Conservation (phyloP, 2,113 vertebrate species). For the Butorides virescens region DNA sequence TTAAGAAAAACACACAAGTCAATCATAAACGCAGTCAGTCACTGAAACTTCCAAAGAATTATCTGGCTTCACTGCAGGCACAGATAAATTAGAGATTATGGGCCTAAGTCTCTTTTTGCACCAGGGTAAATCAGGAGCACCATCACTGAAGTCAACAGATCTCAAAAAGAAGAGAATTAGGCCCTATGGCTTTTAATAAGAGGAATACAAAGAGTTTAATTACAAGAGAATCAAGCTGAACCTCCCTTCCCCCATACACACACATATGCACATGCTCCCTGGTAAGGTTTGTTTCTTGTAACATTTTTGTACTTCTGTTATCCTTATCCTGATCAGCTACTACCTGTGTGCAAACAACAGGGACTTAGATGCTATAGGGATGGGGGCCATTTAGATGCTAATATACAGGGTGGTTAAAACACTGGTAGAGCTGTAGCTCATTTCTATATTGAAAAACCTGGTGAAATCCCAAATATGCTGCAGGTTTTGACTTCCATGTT, state of each 20-base stretch:
- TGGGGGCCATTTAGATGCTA: neutral
- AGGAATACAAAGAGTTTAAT: constrained; percentile 30
- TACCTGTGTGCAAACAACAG: neutral
- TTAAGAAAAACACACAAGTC: neutral
- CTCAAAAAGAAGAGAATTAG: constrained; percentile 54
- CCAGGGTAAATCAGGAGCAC: constrained; percentile 15
- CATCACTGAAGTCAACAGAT: constrained; percentile 42
- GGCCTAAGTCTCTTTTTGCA: neutral
- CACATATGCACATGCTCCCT: neutral
- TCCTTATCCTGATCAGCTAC: neutral
- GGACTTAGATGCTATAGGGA: neutral
- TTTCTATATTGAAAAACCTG: neutral
- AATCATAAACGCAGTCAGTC: constrained; percentile 7
- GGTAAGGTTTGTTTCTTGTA: neutral
- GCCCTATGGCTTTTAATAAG: constrained; percentile 43
- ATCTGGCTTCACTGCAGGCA: constrained; percentile 55
- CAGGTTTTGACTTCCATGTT: neutral
- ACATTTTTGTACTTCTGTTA: neutral
- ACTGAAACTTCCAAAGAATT: constrained; percentile 33
- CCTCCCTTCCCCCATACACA: neutral
- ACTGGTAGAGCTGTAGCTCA: neutral
- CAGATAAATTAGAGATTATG: constrained; percentile 62
- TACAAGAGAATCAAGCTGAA: constrained; percentile 2
- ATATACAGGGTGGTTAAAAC: neutral
- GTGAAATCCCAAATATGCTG: neutral